These are phyloP conservation scores for Parasteatoda tepidariorum DNA, from an alignment of 1,140 invertebrate species.

Conservation along the genomic window DNA sequence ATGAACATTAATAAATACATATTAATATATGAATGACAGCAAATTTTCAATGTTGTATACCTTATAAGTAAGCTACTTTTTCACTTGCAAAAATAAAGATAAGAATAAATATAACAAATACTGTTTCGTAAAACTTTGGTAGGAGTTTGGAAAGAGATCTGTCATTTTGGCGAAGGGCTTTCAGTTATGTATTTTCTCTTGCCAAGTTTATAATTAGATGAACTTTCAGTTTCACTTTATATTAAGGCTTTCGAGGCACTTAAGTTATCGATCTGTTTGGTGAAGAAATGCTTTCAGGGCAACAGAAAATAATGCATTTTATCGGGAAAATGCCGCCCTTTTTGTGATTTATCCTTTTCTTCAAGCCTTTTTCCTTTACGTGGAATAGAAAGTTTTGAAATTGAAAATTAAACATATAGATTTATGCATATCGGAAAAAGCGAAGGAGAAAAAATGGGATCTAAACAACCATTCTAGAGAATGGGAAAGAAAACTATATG, in stretches of 20 bases:
- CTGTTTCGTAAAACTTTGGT: too few species aligned
- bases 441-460: not conserved
- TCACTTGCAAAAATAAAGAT: too few species aligned
- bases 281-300: constrained; percentile 17
- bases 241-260: constrained; percentile 27
- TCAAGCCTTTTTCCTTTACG: constrained; percentile 34
- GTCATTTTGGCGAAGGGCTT: too few species aligned
- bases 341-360: constrained; percentile 43
- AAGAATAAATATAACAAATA: too few species aligned
- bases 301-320: constrained; percentile 53
- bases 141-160: too few species aligned
- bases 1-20: too few species aligned
- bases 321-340: constrained; percentile 46
- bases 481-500: constrained; percentile 3
- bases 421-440: constrained; percentile 36
- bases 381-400: constrained; percentile 42
- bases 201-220: constrained; percentile 21
- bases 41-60: too few species aligned
- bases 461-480: constrained; percentile 12
- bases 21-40: too few species aligned
- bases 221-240: constrained; percentile 18
- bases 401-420: constrained; percentile 58
- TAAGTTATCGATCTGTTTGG: constrained; percentile 23
- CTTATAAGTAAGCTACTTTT: too few species aligned
- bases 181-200: too few species aligned